These are phyloP conservation scores for Dasypolia templi DNA, from an alignment of 2,888 invertebrate species.

Conservation along the genomic window DNA sequence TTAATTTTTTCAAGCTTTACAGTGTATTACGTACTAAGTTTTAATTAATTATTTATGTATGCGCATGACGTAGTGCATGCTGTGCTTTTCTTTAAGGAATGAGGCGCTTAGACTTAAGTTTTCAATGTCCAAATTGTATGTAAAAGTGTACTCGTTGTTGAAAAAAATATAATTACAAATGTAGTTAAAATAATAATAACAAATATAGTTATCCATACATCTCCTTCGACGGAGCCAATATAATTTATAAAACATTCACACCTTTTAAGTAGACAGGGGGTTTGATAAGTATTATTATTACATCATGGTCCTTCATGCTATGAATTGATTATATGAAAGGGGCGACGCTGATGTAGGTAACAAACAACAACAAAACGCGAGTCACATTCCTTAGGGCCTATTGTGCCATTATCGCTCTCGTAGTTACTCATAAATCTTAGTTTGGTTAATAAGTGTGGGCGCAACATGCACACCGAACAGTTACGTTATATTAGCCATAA, in stretches of 20 bases:
- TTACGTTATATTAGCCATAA: slow-evolving; percentile 78
- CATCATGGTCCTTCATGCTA: slow-evolving; percentile 30
- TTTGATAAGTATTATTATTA: slow-evolving; percentile 25
- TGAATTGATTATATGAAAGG: slow-evolving; percentile 65
- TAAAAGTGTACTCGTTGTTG: no score
- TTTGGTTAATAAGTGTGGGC: slow-evolving; percentile 89
- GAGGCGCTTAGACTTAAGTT: no score
- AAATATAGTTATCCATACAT: neutral
- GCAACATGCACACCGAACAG: slow-evolving; percentile 83
- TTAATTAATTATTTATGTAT: no score
- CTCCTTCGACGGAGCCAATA: neutral
- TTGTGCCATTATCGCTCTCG: slow-evolving; percentile 85
- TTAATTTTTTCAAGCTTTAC: no score
- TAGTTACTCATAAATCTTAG: slow-evolving; percentile 86
- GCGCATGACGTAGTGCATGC: no score
- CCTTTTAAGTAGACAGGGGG: neutral
- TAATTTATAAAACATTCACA: slow-evolving; percentile 12
- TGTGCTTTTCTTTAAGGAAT: no score
- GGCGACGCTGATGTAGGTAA: slow-evolving; percentile 64
- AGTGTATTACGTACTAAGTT: no score
- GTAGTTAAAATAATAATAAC: no score
- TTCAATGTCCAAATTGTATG: no score
- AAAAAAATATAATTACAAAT: no score
- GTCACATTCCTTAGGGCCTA: slow-evolving; percentile 87
- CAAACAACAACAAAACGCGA: slow-evolving; percentile 77